Conservation (phyloP, 2,797 vertebrate genomes). For the Margarornis squamiger region DNA sequence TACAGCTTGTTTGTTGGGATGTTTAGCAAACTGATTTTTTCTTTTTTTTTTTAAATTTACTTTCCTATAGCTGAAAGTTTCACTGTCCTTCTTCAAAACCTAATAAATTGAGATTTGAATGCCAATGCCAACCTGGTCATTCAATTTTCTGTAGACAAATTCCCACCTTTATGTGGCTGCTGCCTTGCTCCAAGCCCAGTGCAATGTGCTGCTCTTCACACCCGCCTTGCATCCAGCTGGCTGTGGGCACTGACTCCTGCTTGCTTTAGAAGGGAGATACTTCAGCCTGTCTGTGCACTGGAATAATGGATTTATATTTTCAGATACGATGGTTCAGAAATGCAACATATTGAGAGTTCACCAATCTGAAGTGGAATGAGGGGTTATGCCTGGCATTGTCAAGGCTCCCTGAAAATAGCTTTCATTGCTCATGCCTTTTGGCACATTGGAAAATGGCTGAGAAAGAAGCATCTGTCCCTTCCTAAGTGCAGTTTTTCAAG, state of each 20-base stretch:
- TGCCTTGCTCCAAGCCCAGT: neutral
- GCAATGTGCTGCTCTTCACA: neutral
- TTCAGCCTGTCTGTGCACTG: neutral
- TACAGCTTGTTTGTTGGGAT: neutral
- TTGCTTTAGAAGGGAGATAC: neutral
- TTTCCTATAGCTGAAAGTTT: neutral
- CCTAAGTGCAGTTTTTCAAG: neutral
- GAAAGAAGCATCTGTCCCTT: neutral
- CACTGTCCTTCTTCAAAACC: neutral
- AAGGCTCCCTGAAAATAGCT: neutral
- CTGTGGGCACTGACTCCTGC: neutral
- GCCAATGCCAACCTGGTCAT: neutral
- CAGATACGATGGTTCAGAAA: neutral
- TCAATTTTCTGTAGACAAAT: neutral
- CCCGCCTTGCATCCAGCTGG: neutral
- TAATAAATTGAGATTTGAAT: neutral
- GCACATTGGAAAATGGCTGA: neutral
- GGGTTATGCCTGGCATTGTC: neutral
- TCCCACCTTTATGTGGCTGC: neutral
- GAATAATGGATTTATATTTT: neutral
- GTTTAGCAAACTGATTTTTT: neutral
- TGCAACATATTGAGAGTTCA: neutral
- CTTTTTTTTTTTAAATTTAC: neutral
- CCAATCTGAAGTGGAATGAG: neutral
- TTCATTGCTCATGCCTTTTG: neutral